Conservation (phyloP, 1,140 invertebrate species). For the Hyposmocoma kahamanoa region DNA sequence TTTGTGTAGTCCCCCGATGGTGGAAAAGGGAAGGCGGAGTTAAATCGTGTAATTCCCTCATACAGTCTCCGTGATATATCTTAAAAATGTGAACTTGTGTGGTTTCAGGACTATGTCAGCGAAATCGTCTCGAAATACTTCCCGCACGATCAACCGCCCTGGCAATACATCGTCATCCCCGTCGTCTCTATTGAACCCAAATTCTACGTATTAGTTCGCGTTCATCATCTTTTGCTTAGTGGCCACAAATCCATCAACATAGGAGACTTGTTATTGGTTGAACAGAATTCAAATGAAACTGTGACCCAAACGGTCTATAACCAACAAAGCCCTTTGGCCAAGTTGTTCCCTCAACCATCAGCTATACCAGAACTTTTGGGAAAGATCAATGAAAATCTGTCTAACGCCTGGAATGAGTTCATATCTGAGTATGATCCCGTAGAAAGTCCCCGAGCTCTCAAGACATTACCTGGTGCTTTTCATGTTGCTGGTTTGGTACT, state of each 20-base stretch:
- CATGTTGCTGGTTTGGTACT: conserved; percentile 75
- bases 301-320: conserved; percentile 20
- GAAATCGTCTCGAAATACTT: conserved; percentile 86
- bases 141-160: conserved; percentile 79
- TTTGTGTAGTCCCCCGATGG: too few relatives aligned
- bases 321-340: conserved; percentile 71
- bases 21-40: too few relatives aligned
- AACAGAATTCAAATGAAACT: conserved; percentile 66
- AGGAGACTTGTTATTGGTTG: conserved; percentile 82
- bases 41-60: too few relatives aligned
- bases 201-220: conserved; percentile 82
- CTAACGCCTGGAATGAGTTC: conserved; percentile 87
- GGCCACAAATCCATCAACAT: conserved; percentile 81
- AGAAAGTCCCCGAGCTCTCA: conserved; percentile 79
- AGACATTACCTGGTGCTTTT: conserved; percentile 75
- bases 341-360: conserved; percentile 76
- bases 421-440: conserved; percentile 84
- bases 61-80: too few relatives aligned
- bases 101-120: conserved; percentile 83
- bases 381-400: conserved; percentile 79
- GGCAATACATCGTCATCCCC: conserved; percentile 87
- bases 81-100: conserved; percentile 2
- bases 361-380: conserved; percentile 79
- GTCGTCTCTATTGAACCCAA: conserved; percentile 73
- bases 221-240: conserved; percentile 83